Base-by-base conservation (phyloP, 2,888 invertebrate species). In the Nudaria mundana region DNA sequence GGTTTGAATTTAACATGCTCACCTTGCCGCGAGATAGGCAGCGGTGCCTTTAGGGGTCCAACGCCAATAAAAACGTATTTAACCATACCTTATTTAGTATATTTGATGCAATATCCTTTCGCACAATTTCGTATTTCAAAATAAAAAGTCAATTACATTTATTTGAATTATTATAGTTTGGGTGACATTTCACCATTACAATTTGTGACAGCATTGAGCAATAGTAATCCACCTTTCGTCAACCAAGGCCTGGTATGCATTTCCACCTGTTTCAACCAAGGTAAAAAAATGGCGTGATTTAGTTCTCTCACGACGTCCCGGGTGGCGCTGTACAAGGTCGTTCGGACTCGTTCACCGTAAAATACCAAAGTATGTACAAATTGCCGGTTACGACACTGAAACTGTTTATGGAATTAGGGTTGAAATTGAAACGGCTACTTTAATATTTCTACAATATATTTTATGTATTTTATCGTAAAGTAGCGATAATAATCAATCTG, bases 201-300 rank as follows among this genome's bases (percentile, higher is more conserved):
- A 14, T 34, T 12, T 37, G 41, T 52, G 42, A 58, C 52, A 55
- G 46, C 25, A 39, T 50, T 50, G 39, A 33, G 53, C 16, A 63
- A 53, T 48, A 40, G 37, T 55, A 40, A 46, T 35, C 33, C 31
- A 44, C 36, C 48, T 56, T 56, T 56, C 45, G 47, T 53, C 43
- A 50, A 53, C 33, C 5, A 35, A 26, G 71, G 70, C 71, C 69
- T 72, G 58, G 70, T 65, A 56, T 56, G 63, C 56, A 66, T 79
- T 81, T 77, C 74, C 70, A 74, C 53, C 66, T 49, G 51, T 57
- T 59, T 46, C 41, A 61, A 60, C 64, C 74, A 76, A 74, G 74
- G 81, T 79, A 82, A 82, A 83, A 83, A 78, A 56, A 61, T 63
- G 48, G 57, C 52, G n/a, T 51, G 44, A 30, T 31, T 45, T 64